Evolutionary conservation across 2,113 vertebrate genomes (phyloP).

Genomic region (Nestor notabilis): DNA sequence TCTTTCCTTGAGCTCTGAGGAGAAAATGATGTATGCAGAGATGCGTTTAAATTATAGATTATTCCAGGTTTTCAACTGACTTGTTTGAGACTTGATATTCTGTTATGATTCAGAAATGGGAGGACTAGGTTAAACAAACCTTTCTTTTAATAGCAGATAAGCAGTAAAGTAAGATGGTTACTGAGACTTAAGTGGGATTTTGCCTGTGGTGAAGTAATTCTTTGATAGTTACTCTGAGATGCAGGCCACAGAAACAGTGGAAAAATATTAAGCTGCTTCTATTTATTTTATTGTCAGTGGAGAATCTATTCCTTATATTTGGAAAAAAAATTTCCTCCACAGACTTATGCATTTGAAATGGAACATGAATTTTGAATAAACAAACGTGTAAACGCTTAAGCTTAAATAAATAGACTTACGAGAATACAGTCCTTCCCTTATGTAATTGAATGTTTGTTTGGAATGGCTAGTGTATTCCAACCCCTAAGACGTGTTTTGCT

Average conservation of each 20-base stretch:
- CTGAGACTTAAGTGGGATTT: neutral
- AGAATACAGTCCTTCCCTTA: neutral
- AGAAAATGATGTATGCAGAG: neutral
- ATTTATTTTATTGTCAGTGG: neutral
- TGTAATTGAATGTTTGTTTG: neutral
- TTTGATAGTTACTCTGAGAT: neutral
- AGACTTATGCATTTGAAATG: neutral
- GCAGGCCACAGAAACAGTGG: neutral
- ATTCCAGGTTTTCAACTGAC: neutral
- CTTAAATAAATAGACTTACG: neutral
- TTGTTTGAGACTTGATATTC: neutral
- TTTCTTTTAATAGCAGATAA: neutral
- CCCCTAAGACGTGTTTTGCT: neutral
- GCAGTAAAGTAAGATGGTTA: neutral
- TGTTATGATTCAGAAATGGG: neutral
- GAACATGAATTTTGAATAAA: neutral
- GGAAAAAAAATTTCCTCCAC: neutral
- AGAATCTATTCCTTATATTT: neutral
- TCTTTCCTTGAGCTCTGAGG: neutral
- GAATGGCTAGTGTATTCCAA: neutral
- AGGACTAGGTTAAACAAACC: neutral
- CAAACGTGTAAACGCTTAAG: neutral
- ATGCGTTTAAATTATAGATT: conserved; percentile 7
- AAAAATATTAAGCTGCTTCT: neutral
- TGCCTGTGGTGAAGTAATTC: neutral